phyloP scores from a whole-genome alignment of 1,140 invertebrate species.

The Drosophila willistoni region DNA sequence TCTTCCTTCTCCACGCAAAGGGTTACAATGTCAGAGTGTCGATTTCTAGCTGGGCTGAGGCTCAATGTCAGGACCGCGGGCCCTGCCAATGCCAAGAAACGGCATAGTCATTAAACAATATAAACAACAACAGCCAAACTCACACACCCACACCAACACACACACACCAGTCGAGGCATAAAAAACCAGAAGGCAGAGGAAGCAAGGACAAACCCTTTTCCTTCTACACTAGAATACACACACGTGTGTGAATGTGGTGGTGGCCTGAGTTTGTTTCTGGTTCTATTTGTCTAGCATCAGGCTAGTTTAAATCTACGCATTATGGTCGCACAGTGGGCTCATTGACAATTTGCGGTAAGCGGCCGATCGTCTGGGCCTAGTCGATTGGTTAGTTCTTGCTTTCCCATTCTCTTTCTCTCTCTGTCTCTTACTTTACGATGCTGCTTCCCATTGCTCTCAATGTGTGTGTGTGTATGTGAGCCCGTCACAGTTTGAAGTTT shows the following conservation, averaged over 20 bases:
- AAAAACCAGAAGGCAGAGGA: conserved; percentile 34
- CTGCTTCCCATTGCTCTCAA: conserved; percentile 19
- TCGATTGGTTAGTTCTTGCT: conserved; percentile 35
- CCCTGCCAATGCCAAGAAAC: conserved; percentile 36
- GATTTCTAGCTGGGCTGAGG: neutral
- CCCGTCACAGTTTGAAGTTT: conserved; percentile 62
- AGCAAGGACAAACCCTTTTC: conserved; percentile 47
- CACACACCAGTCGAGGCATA: conserved; percentile 39
- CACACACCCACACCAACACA: too few relatives aligned
- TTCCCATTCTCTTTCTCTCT: conserved; percentile 21
- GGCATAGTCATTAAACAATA: conserved; percentile 55
- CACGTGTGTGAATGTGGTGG: conserved; percentile 1
- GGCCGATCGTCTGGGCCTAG: conserved; percentile 28
- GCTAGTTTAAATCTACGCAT: conserved; percentile 56
- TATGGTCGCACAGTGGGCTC: conserved; percentile 68
- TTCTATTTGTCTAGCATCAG: neutral
- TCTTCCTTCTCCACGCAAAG: conserved; percentile 52
- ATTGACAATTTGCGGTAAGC: conserved; percentile 61
- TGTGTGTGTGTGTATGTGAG: conserved; percentile 21
- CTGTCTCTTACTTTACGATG: conserved; percentile 36
- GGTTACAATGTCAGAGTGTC: conserved; percentile 36
- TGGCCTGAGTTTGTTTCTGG: conserved; percentile 7
- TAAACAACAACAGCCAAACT: conserved; percentile 48
- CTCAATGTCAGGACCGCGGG: conserved; percentile 18
- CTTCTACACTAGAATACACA: neutral